Conservation (phyloP, 2,888 invertebrate species). For the Prosopocoilus inquinatus region DNA sequence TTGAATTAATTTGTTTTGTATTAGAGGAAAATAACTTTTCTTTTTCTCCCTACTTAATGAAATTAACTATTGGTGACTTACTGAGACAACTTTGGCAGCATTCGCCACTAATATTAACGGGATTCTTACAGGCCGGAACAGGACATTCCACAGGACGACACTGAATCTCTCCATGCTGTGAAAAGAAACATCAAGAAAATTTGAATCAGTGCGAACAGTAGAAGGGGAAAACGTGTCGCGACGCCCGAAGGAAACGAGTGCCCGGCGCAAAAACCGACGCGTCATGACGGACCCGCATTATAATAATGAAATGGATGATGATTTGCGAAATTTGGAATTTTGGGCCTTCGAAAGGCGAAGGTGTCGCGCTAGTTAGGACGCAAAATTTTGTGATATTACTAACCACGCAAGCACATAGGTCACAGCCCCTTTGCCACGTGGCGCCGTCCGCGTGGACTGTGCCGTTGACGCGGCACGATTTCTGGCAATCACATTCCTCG, state of each 20-base stretch:
- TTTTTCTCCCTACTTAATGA: background rate
- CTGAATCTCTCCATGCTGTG: constrained; percentile 79
- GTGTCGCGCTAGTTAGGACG: background rate
- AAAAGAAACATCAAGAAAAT: constrained; percentile 24
- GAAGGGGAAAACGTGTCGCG: background rate
- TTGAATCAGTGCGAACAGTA: background rate
- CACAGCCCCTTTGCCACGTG: constrained; percentile 82
- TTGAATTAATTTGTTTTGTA: constrained; percentile 2
- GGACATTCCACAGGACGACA: constrained; percentile 83
- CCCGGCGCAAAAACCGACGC: too few species aligned
- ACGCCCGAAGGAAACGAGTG: too few species aligned
- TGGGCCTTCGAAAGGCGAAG: too few species aligned
- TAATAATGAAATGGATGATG: too few species aligned
- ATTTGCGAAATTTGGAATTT: too few species aligned
- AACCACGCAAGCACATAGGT: constrained; percentile 85
- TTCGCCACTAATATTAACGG: constrained; percentile 72
- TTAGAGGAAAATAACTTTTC: background rate
- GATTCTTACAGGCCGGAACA: constrained; percentile 74
- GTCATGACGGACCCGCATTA: background rate
- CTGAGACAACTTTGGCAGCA: constrained; percentile 86
- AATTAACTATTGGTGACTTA: constrained; percentile 53
- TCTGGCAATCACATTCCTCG: constrained; percentile 89
- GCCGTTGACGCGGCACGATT: constrained; percentile 80
- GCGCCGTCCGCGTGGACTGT: constrained; percentile 80
- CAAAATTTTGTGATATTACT: constrained; percentile 38